Evolutionary conservation across 2,888 invertebrate genomes (phyloP), one percentile per base, ranked within the genome.

Genomic region (Tiphia femorata): DNA sequence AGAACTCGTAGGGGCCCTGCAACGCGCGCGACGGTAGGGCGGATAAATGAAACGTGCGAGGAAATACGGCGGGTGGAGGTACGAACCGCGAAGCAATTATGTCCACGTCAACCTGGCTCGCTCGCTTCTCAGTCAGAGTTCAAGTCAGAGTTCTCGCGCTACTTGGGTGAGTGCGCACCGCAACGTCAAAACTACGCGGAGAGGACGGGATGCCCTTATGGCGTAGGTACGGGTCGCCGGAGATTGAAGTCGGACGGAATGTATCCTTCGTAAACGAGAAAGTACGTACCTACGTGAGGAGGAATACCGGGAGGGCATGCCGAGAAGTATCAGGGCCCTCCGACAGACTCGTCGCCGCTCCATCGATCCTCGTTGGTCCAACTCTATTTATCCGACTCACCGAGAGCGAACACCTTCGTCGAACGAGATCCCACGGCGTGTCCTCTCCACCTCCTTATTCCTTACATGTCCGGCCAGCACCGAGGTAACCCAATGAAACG

Each of bases 281-380:
- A 17, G 25, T 30, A 12, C 8, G 8, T 17, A 43, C 27, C 8
- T 3, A 21, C 23, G 37, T n/a, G n/a, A 25, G 25, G 46, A 17
- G 30, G 46, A 27, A 33, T 33, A 40, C 19, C 17, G 47, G 44
- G 41, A 38, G 40, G 40, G 49, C 35, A 49, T 23, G 33, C 40
- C 25, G 41, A 42, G 38, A 58, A 48, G 47, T 25, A 21, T 17
- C 27, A 29, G 20, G 51, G 38, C 48, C 50, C 51, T 35, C 49
- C 58, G 61, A 72, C 66, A 57, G 68, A 72, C 73, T 71, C 70
- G 48, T 71, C 58, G 51, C 40, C 46, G 58, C 56, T 61, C 57
- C 71, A 69, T 71, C 73, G 68, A 73, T 69, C 62, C 53, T 47
- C 37, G 62, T 66, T 58, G 52, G 48, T 57, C 54, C 27, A 59